These are phyloP conservation scores for Bombus soroeensis DNA, from an alignment of 1,140 invertebrate species.

Conservation along the genomic window DNA sequence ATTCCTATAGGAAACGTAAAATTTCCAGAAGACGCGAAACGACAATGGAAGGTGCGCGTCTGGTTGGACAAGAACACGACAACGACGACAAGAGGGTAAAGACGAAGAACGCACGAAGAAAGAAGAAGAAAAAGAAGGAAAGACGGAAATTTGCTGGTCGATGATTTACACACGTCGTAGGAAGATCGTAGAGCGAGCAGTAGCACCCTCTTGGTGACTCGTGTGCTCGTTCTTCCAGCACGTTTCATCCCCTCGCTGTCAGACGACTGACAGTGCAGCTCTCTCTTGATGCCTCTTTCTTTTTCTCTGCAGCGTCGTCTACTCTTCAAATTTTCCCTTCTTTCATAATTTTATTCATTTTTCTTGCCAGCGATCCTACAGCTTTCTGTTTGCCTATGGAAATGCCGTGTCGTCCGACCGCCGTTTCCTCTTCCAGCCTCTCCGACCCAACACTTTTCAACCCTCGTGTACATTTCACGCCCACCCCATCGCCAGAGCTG, in stretches of 20 bases:
- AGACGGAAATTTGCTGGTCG: slow-evolving; percentile 51
- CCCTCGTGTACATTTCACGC: slow-evolving; percentile 45
- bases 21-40: neutral
- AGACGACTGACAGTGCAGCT: slow-evolving; percentile 68
- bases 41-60: neutral
- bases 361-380: slow-evolving; percentile 77
- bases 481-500: slow-evolving; percentile 36
- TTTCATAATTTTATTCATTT: slow-evolving; percentile 83
- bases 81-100: neutral
- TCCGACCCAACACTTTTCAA: slow-evolving; percentile 34
- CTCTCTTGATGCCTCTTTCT: slow-evolving; percentile 23
- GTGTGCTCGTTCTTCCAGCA: slow-evolving; percentile 71
- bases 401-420: slow-evolving; percentile 70
- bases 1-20: neutral
- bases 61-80: neutral
- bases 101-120: neutral
- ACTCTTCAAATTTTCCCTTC: slow-evolving; percentile 58
- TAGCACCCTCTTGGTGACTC: slow-evolving; percentile 40
- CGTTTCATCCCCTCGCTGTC: slow-evolving; percentile 74
- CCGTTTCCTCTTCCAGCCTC: slow-evolving; percentile 27
- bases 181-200: slow-evolving; percentile 66
- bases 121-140: neutral
- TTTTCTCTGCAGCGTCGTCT: slow-evolving; percentile 19
- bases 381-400: slow-evolving; percentile 81
- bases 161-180: slow-evolving; percentile 72